Evolutionary conservation across 2,888 invertebrate species (phyloP).

Genomic region (Smittia sp.): DNA sequence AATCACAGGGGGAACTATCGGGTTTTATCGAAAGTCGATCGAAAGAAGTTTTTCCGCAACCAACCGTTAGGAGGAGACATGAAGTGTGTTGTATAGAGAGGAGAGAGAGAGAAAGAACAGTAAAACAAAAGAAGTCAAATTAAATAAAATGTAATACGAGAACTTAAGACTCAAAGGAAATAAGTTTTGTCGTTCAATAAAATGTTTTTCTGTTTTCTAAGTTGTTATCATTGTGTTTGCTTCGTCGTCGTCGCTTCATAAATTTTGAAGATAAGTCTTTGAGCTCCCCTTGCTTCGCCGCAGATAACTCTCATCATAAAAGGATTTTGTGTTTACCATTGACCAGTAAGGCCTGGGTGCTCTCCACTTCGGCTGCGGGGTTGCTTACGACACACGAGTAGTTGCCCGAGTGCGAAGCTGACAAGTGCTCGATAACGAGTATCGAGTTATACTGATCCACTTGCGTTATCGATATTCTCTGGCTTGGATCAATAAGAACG

Average conservation of each 20-base stretch:
- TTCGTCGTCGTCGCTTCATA: constrained; percentile 1
- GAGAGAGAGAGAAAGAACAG: constrained; percentile 23
- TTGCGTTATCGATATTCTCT: constrained; percentile 66
- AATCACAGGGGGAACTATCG: constrained; percentile 75
- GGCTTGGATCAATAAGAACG: constrained; percentile 61
- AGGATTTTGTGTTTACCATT: constrained; percentile 62
- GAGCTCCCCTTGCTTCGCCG: constrained; percentile 30
- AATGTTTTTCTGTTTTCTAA: not conserved
- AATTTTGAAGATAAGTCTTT: constrained; percentile 11
- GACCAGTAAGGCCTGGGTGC: constrained; percentile 70
- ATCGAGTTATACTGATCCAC: constrained; percentile 76
- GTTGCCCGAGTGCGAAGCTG: constrained; percentile 74
- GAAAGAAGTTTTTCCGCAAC: not conserved
- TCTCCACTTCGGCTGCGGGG: constrained; percentile 69
- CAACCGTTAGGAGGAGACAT: constrained; percentile 46
- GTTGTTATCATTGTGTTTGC: not conserved
- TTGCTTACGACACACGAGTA: constrained; percentile 73
- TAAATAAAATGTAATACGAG: not conserved
- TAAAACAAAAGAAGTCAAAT: constrained; percentile 13
- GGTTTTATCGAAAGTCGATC: not conserved
- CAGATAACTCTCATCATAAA: constrained; percentile 6
- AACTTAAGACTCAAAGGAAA: not conserved
- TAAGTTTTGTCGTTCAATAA: not conserved
- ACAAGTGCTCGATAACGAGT: constrained; percentile 71
- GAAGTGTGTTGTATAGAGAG: constrained; percentile 35